Base-by-base conservation (phyloP, 2,888 invertebrate genomes). In the Scaptomyza parva region DNA sequence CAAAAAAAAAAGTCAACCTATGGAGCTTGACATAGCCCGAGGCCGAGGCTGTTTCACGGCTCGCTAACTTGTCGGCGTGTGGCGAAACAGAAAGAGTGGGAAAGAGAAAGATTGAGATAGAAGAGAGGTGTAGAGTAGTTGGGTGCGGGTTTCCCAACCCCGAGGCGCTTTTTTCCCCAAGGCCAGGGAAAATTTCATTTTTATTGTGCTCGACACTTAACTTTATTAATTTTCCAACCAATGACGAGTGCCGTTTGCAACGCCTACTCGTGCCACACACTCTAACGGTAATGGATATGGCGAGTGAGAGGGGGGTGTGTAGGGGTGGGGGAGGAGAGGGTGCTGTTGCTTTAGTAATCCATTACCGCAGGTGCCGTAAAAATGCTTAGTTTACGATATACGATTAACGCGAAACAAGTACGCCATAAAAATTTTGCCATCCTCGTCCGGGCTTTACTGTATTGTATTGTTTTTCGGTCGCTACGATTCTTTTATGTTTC, bases 331-430 rank as follows among this genome's bases (percentile, higher is more conserved):
- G 11, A 12, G 43, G n/a, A 3, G 18, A 28, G 12, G n/a, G 30
- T 37, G 73, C 53, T 63, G 55, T 62, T 71, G 64, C 76, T 72
- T 76, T 77, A 75, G 83, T 88, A 87, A 88, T 83, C 84, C 84
- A 84, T 84, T 84, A 86, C 88, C 88, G 86, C 84, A 84, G 84
- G 84, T 84, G 86, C 88, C 80, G 80, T 84, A 88, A 81, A 84
- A 84, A 78, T 88, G 88, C 84, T 88, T 88, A 88, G 88, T 88
- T 84, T 84, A 84, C 84, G 84, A 88, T 88, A 86, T 77, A 83
- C 86, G 83, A 84, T 84, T 84, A 84, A 84, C 84, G 84, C 75
- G 88, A 83, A 88, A 83, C 88, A 88, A 84, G 83, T 87, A 75
- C 86, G 83, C 79, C 88, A 86, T 83, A 86, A 83, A 83, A 86